A percentile compares a stretch with the other conserved stretches of the same genome.
Evolutionary conservation across 2,888 invertebrate genomes (phyloP).

Genomic region (Cremastinae sp.): DNA sequence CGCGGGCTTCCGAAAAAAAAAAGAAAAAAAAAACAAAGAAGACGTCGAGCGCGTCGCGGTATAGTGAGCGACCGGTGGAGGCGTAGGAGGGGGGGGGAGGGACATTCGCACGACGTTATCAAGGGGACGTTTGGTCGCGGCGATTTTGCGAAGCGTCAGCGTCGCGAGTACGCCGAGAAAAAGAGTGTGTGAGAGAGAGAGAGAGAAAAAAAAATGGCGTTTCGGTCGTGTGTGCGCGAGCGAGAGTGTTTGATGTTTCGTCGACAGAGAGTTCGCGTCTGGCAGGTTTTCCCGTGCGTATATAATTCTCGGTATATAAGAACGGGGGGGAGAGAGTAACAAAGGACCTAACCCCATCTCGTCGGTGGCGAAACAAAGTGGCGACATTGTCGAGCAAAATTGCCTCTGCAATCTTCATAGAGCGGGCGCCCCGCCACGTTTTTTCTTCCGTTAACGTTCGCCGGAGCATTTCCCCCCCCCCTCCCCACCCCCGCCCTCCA

Average conservation of each 20-base stretch:
- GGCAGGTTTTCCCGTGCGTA: constrained; percentile 9
- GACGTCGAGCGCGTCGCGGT: too few species aligned
- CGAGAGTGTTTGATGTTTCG: not conserved
- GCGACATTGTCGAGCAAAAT: constrained; percentile 71
- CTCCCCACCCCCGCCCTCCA: constrained; percentile 5
- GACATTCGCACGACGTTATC: too few species aligned
- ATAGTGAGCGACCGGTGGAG: not conserved
- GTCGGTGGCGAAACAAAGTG: constrained; percentile 69
- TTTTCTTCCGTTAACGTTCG: constrained; percentile 28
- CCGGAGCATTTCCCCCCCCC: too few species aligned
- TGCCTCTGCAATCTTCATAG: constrained; percentile 73
- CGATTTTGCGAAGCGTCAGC: too few species aligned
- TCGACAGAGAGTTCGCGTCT: not conserved
- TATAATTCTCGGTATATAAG: constrained; percentile 58
- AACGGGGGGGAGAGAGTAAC: constrained; percentile 43
- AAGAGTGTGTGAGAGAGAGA: too few species aligned
- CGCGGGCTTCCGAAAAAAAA: too few species aligned
- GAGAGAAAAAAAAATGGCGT: too few species aligned
- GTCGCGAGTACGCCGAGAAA: too few species aligned
- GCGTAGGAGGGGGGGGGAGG: constrained; percentile 27
- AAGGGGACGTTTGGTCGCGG: too few species aligned
- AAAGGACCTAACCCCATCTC: constrained; percentile 48
- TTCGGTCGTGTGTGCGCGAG: not conserved
- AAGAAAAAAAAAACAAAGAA: too few species aligned
- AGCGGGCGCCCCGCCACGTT: constrained; percentile 57